Evolutionary conservation across 2,113 vertebrate species (phyloP), one percentile per base, ranked within the genome.

Genomic region (Syngnathus typhle): DNA sequence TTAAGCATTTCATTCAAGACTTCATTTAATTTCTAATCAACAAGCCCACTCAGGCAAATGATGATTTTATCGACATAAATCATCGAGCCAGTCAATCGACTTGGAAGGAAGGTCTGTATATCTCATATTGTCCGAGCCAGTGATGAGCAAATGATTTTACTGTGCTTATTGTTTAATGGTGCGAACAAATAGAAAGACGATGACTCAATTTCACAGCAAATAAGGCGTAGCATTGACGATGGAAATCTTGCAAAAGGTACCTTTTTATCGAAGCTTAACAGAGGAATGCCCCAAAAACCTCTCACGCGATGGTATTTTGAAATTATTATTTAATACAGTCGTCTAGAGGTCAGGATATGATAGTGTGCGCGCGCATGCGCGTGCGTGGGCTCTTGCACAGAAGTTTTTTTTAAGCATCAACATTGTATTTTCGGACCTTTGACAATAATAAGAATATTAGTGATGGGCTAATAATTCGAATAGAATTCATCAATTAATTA

Each of bases 251-350:
- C 81, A 79, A 81, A 82, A 83, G 72, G 56, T 44, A 72, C 80
- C 76, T 69, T 84, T 87, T 85, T 89, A 88, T 93, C 91, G 81
- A 65, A 77, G 69, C 79, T 81, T 66, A 61, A 67, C 87, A 86
- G 85, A 73, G 73, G 73, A 74, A 58, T 68, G 61, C 66, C 52
- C 73, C 80, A 82, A 49, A 67, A 36, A 5, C 5, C n/a, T 83
- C 84, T 80, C 83, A 77, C 59, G 44, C 38, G 39, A 23, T 19
- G 39, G 56, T 60, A 79, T 75, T 65, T 85, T 89, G 85, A 74
- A 80, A 18, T 19, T 9, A 38, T 19, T 9, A 73, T 75, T n/a
- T 8, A 72, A 66, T 65, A 60, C 82, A 86, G 85, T 88, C 85
- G 88, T 49, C 44, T 72, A 78, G 85, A 85, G 85, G 86, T 88